These are phyloP conservation scores for Aproaerema taeniolella DNA, from an alignment of 2,888 invertebrate genomes.

Conservation along the genomic window DNA sequence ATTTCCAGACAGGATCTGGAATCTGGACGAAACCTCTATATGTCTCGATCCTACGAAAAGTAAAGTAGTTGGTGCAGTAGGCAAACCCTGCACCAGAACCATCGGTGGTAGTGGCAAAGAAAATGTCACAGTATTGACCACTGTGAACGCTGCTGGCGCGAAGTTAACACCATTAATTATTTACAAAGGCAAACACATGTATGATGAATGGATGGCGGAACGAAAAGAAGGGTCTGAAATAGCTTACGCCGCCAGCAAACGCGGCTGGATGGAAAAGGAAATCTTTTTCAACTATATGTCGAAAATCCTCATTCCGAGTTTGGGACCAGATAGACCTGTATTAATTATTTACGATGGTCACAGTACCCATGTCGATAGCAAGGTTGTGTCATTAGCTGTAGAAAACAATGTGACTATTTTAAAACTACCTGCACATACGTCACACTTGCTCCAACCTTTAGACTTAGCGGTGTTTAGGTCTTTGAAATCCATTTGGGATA, in stretches of 20 bases:
- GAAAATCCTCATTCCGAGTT: conserved; percentile 6
- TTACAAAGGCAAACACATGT: not conserved
- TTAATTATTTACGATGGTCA: conserved; percentile 15
- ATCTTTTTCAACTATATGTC: conserved; percentile 8
- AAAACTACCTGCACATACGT: conserved; percentile 23
- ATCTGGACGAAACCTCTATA: conserved; percentile 24
- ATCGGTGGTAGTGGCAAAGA: too few relatives aligned
- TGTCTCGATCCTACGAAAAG: conserved; percentile 23
- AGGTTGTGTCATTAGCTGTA: conserved; percentile 9
- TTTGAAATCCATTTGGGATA: conserved; percentile 18
- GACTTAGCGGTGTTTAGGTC: conserved; percentile 22
- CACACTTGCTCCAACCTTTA: conserved; percentile 27
- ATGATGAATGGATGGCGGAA: not conserved
- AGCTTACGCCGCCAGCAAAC: conserved; percentile 8
- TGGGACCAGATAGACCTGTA: conserved; percentile 4
- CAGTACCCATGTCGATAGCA: conserved; percentile 10
- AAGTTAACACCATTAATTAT: too few relatives aligned
- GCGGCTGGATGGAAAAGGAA: conserved; percentile 15
- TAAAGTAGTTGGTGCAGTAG: conserved; percentile 24
- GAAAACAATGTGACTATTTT: conserved; percentile 10
- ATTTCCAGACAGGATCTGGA: conserved; percentile 18
- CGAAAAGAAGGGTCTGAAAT: conserved; percentile 20
- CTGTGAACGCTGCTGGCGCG: too few relatives aligned
- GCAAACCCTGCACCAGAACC: conserved; percentile 17
- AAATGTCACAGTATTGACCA: too few relatives aligned